Base-by-base conservation (phyloP, 2,888 invertebrate species). In the Standfussiana lucernea region DNA sequence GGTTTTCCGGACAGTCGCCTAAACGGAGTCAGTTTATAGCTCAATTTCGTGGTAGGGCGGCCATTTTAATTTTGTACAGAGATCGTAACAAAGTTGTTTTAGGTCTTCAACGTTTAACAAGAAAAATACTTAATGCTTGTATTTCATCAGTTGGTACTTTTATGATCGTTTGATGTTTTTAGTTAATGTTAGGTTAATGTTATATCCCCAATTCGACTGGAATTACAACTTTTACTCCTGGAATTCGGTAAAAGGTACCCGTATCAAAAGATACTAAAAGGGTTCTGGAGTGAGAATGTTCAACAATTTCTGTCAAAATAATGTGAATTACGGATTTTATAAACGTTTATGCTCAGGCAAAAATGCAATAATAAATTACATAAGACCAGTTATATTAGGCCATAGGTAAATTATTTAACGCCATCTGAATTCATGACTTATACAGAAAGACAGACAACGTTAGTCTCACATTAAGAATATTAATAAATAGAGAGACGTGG, bases 51-150 rank as follows among this genome's bases (percentile, higher is more conserved):
- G 69, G 37, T 47, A 74, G 56, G 32, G 15, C 45, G 40, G 70
- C 68, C 72, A 70, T 82, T 87, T 78, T 76, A 80, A 71, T 74
- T 74, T 71, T 75, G 65, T 72, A 82, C 75, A 64, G 59, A 35
- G 32, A 59, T 59, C 59, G 50, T 77, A 37, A 79, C 74, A 76
- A 73, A 80, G 87, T 86, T 87, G 72, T 80, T 85, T 86, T 82
- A 87, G 72, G 82, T 62, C 68, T 76, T 76, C 47, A 67, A 45
- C 28, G 53, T 82, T 83, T 79, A 45, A 68, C 69, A 74, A 72
- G 45, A 78, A 82, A 79, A 79, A 85, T 77, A 85, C 62, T 70
- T 32, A 59, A 32, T 59, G 74, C 50, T 77, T 68, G 40, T 79
- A 72, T 79, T 77, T 82, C 66, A 72, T 84, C 70, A 68, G 42